Conservation (phyloP, 1,140 invertebrate genomes). For the Berghia stephanieae region DNA sequence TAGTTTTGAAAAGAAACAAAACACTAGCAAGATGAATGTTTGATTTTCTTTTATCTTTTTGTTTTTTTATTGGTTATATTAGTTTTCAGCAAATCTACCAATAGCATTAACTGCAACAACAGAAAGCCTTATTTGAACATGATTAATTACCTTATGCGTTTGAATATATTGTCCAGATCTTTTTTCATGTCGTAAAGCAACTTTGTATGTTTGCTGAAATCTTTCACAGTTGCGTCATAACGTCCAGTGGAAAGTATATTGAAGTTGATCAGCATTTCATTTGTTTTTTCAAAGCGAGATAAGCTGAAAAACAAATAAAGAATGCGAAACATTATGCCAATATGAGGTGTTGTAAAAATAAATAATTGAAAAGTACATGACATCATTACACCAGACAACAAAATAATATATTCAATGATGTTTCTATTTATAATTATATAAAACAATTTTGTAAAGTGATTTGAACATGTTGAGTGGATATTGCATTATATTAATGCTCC, state of each 20-base stretch:
- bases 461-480: background rate
- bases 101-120: too few species aligned
- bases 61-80: too few species aligned
- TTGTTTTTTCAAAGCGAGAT: slow-evolving; percentile 94
- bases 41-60: too few species aligned
- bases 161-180: slow-evolving; percentile 73
- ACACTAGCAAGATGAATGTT: too few species aligned
- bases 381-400: too few species aligned
- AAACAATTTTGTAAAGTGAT: background rate
- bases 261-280: slow-evolving; percentile 96
- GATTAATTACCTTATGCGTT: slow-evolving; percentile 70
- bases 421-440: background rate
- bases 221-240: slow-evolving; percentile 80
- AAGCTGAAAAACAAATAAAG: slow-evolving; percentile 76
- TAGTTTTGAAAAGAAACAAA: too few species aligned
- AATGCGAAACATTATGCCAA: slow-evolving; percentile 15
- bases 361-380: background rate
- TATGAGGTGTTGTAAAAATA: background rate
- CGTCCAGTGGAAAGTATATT: slow-evolving; percentile 85
- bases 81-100: too few species aligned
- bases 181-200: slow-evolving; percentile 76
- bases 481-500: too few species aligned
- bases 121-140: too few species aligned
- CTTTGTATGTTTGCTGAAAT: slow-evolving; percentile 90
- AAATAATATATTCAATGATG: too few species aligned